Percentiles rank a stretch among this genome's conserved stretches.
Conservation (phyloP, 2,888 invertebrate species). For the Aphodius sticticus region DNA sequence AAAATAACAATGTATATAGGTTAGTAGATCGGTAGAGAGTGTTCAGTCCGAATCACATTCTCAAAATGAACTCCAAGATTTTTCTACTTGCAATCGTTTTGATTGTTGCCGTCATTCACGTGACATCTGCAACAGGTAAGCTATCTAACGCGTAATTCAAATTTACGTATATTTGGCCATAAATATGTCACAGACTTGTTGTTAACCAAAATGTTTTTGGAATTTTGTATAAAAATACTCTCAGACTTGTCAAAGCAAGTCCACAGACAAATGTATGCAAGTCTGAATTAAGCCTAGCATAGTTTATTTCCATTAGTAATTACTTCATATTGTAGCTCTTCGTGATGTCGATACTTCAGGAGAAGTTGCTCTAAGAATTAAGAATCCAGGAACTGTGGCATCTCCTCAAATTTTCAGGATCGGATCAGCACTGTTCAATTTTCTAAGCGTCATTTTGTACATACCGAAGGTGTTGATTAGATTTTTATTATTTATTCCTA, state of each 20-base stretch:
- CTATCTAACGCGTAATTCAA: neutral
- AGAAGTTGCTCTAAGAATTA: neutral
- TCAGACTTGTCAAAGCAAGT: too few relatives aligned
- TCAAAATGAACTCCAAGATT: neutral
- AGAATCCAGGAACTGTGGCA: too few relatives aligned
- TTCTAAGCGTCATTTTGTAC: neutral
- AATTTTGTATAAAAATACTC: too few relatives aligned
- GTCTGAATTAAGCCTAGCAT: too few relatives aligned
- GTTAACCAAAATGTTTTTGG: too few relatives aligned
- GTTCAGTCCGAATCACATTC: neutral
- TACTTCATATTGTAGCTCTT: neutral
- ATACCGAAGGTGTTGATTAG: neutral
- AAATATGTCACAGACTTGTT: neutral
- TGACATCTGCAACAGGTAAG: neutral
- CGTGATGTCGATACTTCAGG: neutral
- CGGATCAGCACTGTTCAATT: neutral
- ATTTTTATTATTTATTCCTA: neutral
- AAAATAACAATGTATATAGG: neutral
- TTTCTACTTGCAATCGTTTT: neutral
- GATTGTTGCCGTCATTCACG: neutral
- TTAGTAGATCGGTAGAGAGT: neutral
- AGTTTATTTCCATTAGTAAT: neutral
- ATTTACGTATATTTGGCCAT: neutral
- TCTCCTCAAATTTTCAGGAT: too few relatives aligned
- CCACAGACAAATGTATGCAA: too few relatives aligned